A percentile compares a stretch with the other conserved stretches of the same genome.
phyloP scores from a whole-genome alignment of 2,113 vertebrate genomes.

The Carlito syrichta region DNA sequence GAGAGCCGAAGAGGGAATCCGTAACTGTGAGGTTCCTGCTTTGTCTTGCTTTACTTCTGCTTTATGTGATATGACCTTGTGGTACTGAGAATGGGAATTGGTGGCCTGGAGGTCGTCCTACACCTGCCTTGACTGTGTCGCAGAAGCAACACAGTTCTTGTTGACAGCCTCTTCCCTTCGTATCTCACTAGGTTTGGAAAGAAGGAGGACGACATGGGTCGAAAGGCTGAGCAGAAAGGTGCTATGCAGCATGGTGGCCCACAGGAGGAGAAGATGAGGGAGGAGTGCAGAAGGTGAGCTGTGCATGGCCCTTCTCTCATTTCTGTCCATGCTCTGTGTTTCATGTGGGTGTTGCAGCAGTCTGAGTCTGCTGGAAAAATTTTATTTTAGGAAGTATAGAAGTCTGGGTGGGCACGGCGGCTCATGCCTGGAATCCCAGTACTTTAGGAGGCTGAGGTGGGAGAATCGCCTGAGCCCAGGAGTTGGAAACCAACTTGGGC shows the following conservation, averaged over 20 bases:
- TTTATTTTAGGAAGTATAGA: neutral
- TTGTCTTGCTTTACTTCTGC: neutral
- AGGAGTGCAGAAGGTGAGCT: slow-evolving; percentile 87
- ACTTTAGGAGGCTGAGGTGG: too few species aligned
- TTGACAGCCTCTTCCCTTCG: slow-evolving; percentile 11
- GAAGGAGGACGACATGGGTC: slow-evolving; percentile 92
- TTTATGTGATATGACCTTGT: neutral
- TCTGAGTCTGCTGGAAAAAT: neutral
- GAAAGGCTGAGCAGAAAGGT: slow-evolving; percentile 87
- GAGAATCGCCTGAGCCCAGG: too few species aligned
- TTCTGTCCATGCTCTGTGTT: neutral
- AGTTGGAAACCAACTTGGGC: too few species aligned
- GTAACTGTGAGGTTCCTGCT: neutral
- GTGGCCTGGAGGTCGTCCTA: neutral
- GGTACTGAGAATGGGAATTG: neutral
- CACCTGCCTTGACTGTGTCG: neutral
- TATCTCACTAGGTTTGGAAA: slow-evolving; percentile 91
- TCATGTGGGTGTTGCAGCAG: neutral
- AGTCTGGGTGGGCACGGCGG: too few species aligned
- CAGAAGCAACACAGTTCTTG: neutral
- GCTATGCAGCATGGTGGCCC: slow-evolving; percentile 82
- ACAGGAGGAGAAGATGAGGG: slow-evolving; percentile 90
- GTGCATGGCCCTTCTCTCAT: neutral
- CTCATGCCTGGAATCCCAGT: too few species aligned
- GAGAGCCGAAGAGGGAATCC: neutral